Percentiles rank a stretch among this genome's conserved stretches.
phyloP scores from a whole-genome alignment of 2,888 invertebrate species.

The Macrosiphum euphorbiae region DNA sequence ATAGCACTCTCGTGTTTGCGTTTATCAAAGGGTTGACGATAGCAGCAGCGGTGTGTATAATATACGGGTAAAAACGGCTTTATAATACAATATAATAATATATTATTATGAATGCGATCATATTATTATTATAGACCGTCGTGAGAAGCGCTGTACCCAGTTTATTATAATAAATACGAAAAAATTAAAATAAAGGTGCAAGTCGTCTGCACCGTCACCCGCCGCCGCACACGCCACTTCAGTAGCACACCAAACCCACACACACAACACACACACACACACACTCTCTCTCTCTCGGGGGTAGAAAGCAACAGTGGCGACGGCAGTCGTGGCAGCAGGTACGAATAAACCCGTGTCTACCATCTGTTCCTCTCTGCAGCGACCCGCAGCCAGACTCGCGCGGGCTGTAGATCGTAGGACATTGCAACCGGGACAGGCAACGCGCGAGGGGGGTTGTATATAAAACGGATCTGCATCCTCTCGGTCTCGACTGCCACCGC shows the following conservation, averaged over 20 bases:
- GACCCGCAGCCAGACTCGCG: background rate
- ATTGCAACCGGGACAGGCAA: background rate
- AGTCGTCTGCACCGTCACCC: background rate
- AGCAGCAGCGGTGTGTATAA: background rate
- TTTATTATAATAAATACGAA: background rate
- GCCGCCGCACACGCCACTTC: background rate
- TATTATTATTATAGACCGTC: background rate
- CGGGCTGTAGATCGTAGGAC: background rate
- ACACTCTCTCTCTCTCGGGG: background rate
- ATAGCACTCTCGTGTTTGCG: background rate
- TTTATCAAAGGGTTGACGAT: conserved; percentile 24
- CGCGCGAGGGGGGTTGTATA: background rate
- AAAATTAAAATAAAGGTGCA: conserved; percentile 11
- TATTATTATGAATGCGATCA: background rate
- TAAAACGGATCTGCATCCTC: conserved; percentile 43
- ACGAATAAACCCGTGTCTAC: conserved; percentile 45
- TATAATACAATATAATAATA: background rate
- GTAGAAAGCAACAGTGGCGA: conserved; percentile 25
- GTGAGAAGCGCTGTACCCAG: background rate
- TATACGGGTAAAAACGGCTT: background rate
- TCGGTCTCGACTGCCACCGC: background rate
- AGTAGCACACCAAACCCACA: background rate
- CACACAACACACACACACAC: background rate
- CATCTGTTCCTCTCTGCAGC: conserved; percentile 35
- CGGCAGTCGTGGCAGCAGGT: conserved; percentile 28